Evolutionary conservation across 1,140 invertebrate genomes (phyloP).

Genomic region (Mylabris phalerata): DNA sequence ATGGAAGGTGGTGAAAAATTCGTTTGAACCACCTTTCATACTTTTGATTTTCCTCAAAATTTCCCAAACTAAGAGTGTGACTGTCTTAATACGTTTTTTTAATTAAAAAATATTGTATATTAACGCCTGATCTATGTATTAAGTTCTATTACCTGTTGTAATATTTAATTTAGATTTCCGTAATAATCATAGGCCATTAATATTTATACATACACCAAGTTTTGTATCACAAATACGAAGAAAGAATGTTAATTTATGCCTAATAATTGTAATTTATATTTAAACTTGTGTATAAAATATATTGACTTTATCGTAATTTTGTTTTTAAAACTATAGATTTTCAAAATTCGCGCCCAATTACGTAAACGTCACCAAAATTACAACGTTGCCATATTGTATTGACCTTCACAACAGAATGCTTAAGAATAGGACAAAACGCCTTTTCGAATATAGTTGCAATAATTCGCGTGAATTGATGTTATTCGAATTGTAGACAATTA

Average conservation of each 20-base stretch:
- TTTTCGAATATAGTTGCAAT: neutral
- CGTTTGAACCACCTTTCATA: neutral
- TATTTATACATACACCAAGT: slow-evolving; percentile 26
- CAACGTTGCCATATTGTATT: neutral
- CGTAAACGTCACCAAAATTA: too few species aligned
- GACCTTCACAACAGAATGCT: neutral
- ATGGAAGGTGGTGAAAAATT: slow-evolving; percentile 17
- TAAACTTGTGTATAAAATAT: slow-evolving; percentile 38
- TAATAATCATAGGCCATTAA: slow-evolving; percentile 20
- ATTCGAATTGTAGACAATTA: neutral
- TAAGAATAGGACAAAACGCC: too few species aligned
- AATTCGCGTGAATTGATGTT: neutral
- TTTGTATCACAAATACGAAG: slow-evolving; percentile 25
- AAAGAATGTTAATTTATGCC: slow-evolving; percentile 29
- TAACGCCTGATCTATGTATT: slow-evolving; percentile 14
- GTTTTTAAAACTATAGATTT: neutral
- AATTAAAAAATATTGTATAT: slow-evolving; percentile 22
- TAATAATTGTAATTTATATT: slow-evolving; percentile 38
- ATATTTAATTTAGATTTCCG: slow-evolving; percentile 16
- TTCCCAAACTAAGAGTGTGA: neutral
- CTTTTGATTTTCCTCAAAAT: neutral
- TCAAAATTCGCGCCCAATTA: neutral
- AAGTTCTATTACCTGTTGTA: slow-evolving; percentile 15
- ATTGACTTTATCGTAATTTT: slow-evolving; percentile 33
- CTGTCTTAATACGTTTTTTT: neutral